Evolutionary conservation across 2,888 invertebrate genomes (phyloP).

Genomic region (Acronicta psi): DNA sequence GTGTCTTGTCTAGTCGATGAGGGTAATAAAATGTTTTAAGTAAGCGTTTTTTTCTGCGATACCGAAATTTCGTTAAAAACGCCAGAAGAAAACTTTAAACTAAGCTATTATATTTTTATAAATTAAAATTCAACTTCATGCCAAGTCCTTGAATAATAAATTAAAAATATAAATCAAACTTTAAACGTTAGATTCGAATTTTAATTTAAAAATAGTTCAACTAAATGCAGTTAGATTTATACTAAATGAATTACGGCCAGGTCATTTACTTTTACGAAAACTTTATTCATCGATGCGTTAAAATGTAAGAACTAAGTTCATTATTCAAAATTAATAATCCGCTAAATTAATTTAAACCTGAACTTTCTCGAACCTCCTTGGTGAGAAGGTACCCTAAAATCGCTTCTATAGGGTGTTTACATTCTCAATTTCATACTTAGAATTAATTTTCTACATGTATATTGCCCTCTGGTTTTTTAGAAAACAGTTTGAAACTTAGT

Average conservation of each 20-base stretch:
- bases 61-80: slow-evolving; percentile 17
- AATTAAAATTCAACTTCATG: slow-evolving; percentile 44
- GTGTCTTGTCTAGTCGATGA: no score
- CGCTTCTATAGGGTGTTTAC: slow-evolving; percentile 71
- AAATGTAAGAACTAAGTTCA: slow-evolving; percentile 72
- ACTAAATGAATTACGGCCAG: slow-evolving; percentile 38
- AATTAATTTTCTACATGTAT: slow-evolving; percentile 38
- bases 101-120: slow-evolving; percentile 29
- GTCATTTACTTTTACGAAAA: slow-evolving; percentile 50
- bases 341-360: slow-evolving; percentile 84
- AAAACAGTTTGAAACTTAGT: slow-evolving; percentile 30
- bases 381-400: slow-evolving; percentile 66
- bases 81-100: slow-evolving; percentile 21
- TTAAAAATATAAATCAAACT: slow-evolving; percentile 51
- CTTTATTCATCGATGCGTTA: slow-evolving; percentile 53
- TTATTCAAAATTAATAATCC: slow-evolving; percentile 87
- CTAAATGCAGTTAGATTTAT: slow-evolving; percentile 40
- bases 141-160: slow-evolving; percentile 39
- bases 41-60: no score
- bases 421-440: slow-evolving; percentile 45
- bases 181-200: slow-evolving; percentile 29
- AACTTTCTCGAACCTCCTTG: slow-evolving; percentile 78
- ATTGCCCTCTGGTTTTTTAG: slow-evolving; percentile 14
- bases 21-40: no score
- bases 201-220: slow-evolving; percentile 41